These are phyloP conservation scores for Procavia capensis DNA, from an alignment of 2,113 vertebrate genomes.

Conservation along the genomic window DNA sequence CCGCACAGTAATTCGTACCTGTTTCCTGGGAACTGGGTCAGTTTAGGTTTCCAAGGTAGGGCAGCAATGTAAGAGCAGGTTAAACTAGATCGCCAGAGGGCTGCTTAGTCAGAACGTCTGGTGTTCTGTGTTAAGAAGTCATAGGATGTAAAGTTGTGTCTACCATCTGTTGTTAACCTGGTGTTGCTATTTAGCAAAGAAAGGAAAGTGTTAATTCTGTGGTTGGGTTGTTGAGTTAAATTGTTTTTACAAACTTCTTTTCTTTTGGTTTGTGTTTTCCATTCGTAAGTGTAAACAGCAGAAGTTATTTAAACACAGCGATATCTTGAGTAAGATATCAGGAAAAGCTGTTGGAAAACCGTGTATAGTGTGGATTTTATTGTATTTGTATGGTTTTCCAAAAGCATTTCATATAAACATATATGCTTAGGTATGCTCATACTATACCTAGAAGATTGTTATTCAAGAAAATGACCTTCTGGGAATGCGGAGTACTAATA, in stretches of 20 bases:
- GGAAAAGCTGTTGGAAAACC: slow-evolving; percentile 22
- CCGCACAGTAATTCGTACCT: background rate
- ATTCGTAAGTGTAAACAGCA: background rate
- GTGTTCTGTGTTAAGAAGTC: background rate
- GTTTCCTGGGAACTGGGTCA: slow-evolving; percentile 1
- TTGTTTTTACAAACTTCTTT: background rate
- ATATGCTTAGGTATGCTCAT: background rate
- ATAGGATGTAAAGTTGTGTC: background rate
- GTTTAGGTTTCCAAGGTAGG: background rate
- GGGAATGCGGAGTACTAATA: background rate
- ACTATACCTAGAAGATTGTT: background rate
- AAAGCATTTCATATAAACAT: background rate
- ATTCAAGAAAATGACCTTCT: slow-evolving; percentile 15
- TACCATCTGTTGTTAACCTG: background rate
- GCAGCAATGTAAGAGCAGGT: background rate
- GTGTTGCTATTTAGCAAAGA: slow-evolving; percentile 11
- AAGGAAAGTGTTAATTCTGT: background rate
- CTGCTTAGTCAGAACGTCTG: background rate
- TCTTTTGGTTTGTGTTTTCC: background rate
- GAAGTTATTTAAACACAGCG: slow-evolving; percentile 1
- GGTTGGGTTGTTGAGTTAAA: slow-evolving; percentile 11
- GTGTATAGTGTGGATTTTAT: background rate
- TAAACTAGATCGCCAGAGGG: slow-evolving; percentile 54
- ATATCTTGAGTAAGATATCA: background rate
- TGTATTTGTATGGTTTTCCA: background rate